Evolutionary conservation across 2,113 vertebrate genomes (phyloP).

Genomic region (Chaetodon auriga): DNA sequence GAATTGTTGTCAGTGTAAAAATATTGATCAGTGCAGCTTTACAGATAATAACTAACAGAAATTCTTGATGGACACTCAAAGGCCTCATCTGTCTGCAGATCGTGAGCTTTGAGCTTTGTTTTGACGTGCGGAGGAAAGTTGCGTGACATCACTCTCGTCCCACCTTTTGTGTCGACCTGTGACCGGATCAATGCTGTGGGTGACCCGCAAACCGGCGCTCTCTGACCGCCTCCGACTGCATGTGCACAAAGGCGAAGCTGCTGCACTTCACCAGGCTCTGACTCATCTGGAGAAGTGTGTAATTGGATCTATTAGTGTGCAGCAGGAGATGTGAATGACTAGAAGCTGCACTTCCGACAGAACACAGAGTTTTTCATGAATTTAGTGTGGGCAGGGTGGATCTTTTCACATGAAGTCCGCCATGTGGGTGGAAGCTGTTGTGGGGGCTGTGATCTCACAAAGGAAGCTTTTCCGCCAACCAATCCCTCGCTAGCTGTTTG

Average conservation of each 20-base stretch:
- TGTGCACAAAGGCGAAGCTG: not conserved
- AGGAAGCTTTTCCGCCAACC: slow-evolving; percentile 83
- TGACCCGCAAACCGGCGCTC: not conserved
- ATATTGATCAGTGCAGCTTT: not conserved
- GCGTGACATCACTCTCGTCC: not conserved
- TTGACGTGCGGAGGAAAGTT: not conserved
- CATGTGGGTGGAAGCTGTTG: slow-evolving; percentile 79
- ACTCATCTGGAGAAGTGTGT: slow-evolving; percentile 22
- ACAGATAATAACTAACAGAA: not conserved
- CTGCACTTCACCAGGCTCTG: not conserved
- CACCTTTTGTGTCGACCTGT: not conserved
- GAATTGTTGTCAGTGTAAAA: not conserved
- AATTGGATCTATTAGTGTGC: slow-evolving; percentile 1
- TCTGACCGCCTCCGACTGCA: too few relatives aligned
- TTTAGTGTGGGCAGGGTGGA: slow-evolving; percentile 26
- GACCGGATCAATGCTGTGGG: not conserved
- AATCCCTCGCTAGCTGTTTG: slow-evolving; percentile 67
- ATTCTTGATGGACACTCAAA: not conserved
- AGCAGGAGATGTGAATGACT: slow-evolving; percentile 32
- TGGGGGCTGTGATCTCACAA: slow-evolving; percentile 84
- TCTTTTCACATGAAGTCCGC: slow-evolving; percentile 48
- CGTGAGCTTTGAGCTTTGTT: not conserved
- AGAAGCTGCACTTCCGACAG: slow-evolving; percentile 10
- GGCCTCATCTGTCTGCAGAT: not conserved
- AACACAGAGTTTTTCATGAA: not conserved